Base-by-base conservation (phyloP, 2,888 invertebrate species). In the Eupithecia pulchellata region DNA sequence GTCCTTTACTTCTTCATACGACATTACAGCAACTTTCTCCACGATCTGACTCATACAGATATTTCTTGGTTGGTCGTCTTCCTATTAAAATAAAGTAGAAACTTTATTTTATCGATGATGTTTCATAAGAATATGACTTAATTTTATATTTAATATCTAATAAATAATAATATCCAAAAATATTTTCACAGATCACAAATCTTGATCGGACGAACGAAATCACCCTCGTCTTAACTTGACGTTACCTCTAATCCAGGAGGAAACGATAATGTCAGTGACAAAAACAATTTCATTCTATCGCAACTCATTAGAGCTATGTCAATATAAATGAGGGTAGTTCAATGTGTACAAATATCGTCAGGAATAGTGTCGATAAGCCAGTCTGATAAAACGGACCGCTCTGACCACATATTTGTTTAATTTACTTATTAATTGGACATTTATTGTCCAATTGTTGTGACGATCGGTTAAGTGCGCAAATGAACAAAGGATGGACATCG, bases 401-500 rank as follows among this genome's bases (percentile, higher is more conserved):
- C n/a, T 34, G 60, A 2, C 34, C 20, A 42, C 20, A 47, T 25
- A 61, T 32, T 60, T 60, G n/a, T 32, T 32, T 61, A 36, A 76
- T 65, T 63, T 76, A 74, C 78, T 77, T 80, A 61, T 36, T 60
- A 20, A 30, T 58, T 60, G 58, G 58, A 60, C 32, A 34, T 20
- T 58, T n/a, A 58, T 62, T 13, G 34, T 52, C 42, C 20, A 42
- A 47, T 62, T 30, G 69, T 57, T 69, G 69, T 61, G 60, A 25
- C 8, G 14, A 66, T 68, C 20, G 55, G 67, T 73, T 58, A 67
- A 69, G 77, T 79, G 73, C 68, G 72, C 77, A 80, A 82, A 85
- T 83, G 83, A 77, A 68, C 62, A 70, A 65, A 62, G 63, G 64
- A 75, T 79, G 73, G 75, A 77, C 66, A 75, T 75, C 76, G 71